A percentile compares a stretch with the other conserved stretches of the same genome.
phyloP scores from a whole-genome alignment of 2,113 vertebrate genomes.

The Kryptolebias marmoratus region DNA sequence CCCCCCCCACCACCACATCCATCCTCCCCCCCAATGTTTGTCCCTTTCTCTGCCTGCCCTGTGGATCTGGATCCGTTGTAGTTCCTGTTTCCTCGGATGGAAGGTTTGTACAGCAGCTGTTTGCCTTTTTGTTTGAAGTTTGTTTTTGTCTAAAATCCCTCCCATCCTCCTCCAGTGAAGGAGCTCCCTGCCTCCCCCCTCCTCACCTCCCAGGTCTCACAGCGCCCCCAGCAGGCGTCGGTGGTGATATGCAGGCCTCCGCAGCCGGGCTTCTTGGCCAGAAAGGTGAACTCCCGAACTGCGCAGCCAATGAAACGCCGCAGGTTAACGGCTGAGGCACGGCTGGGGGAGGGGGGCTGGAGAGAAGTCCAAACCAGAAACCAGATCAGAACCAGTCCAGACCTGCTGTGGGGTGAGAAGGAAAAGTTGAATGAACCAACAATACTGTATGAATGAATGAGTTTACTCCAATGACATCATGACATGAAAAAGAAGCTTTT shows the following conservation, averaged over 20 bases:
- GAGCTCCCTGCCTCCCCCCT: background rate
- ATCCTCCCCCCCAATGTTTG: background rate
- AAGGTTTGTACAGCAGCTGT: background rate
- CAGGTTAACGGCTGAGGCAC: slow-evolving; percentile 76
- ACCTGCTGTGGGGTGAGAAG: slow-evolving; percentile 22
- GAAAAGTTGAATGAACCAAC: background rate
- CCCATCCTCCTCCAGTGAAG: background rate
- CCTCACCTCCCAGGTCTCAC: slow-evolving; percentile 96
- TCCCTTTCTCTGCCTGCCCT: background rate
- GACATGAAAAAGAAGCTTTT: no score
- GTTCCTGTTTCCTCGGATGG: background rate
- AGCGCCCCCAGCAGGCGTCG: slow-evolving; percentile 96
- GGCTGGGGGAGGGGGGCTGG: background rate
- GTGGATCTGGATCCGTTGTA: background rate
- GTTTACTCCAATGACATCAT: no score
- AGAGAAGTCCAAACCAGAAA: slow-evolving; percentile 56
- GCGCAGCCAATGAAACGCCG: slow-evolving; percentile 89
- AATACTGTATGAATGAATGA: no score
- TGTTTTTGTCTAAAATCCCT: background rate
- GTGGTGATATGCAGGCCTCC: slow-evolving; percentile 87
- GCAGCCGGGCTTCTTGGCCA: slow-evolving; percentile 90
- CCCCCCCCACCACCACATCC: background rate
- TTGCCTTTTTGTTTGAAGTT: slow-evolving; percentile 3
- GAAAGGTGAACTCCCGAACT: slow-evolving; percentile 91
- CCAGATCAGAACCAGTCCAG: slow-evolving; percentile 36